Evolutionary conservation across 92 coral and sea anemone genomes (phyloP).

Genomic region (Phymanthus crucifer): DNA sequence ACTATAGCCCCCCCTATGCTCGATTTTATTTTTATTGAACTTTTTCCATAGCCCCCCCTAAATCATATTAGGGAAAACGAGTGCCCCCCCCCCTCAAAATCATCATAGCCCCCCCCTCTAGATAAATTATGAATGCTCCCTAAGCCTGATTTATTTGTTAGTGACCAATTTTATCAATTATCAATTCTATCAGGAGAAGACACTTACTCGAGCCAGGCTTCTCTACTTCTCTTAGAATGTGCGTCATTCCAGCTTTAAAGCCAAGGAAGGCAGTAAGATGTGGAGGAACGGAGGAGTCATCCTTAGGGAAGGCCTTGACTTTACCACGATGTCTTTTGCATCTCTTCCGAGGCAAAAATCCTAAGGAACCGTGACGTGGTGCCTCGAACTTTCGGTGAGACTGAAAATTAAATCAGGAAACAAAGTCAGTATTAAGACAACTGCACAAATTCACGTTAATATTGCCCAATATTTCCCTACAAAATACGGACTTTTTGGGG

Average conservation of each 20-base stretch:
- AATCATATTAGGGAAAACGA: too few species aligned
- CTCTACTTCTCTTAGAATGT: constrained; percentile 95
- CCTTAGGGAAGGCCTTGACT: constrained; percentile 95
- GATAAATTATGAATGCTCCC: too few species aligned
- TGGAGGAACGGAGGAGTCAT: constrained; percentile 90
- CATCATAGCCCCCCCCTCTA: too few species aligned
- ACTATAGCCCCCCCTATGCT: too few species aligned
- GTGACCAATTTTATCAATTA: too few species aligned
- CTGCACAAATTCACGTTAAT: not conserved
- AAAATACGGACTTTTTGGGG: too few species aligned
- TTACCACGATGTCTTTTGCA: constrained; percentile 93
- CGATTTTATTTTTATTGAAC: too few species aligned
- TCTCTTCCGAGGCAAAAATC: constrained; percentile 98
- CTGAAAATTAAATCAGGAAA: constrained; percentile 33
- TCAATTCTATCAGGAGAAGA: too few species aligned
- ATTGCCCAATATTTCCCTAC: too few species aligned
- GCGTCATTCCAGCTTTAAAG: constrained; percentile 99
- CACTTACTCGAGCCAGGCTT: constrained; percentile 98
- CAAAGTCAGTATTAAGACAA: not conserved
- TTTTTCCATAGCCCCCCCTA: too few species aligned
- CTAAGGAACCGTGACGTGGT: constrained; percentile 98
- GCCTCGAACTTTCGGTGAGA: constrained; percentile 99
- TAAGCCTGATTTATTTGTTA: too few species aligned
- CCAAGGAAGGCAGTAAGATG: constrained; percentile 98
- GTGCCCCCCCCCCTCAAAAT: too few species aligned